phyloP scores from a whole-genome alignment of 2,888 invertebrate genomes.

The Epicampocera succincta region DNA sequence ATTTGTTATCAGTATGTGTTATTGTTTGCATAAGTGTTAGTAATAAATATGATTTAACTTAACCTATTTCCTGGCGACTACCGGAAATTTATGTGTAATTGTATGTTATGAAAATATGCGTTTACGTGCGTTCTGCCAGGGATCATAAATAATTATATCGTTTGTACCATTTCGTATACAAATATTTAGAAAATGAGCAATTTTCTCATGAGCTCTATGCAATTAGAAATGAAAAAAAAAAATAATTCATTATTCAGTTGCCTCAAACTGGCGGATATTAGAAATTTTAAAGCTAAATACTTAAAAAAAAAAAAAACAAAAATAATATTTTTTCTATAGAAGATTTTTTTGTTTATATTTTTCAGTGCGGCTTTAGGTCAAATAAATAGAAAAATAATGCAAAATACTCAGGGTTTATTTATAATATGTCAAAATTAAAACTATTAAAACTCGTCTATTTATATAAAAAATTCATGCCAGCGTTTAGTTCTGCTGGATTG shows the following conservation, averaged over 20 bases:
- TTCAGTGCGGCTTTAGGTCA: no score
- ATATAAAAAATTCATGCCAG: no score
- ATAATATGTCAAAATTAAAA: no score
- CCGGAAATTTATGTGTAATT: slow-evolving; percentile 29
- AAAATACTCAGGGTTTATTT: no score
- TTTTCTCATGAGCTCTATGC: slow-evolving; percentile 37
- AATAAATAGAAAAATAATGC: no score
- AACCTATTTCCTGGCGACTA: slow-evolving; percentile 26
- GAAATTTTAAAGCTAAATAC: no score
- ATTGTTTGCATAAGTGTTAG: slow-evolving; percentile 43
- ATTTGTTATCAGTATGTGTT: slow-evolving; percentile 27
- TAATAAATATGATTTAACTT: slow-evolving; percentile 53
- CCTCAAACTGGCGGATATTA: no score
- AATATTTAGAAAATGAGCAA: slow-evolving; percentile 50
- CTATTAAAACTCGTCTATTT: no score
- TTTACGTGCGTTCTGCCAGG: slow-evolving; percentile 37
- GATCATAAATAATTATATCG: slow-evolving; percentile 46
- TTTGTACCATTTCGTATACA: slow-evolving; percentile 46
- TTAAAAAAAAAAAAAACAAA: no score
- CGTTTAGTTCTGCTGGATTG: no score
- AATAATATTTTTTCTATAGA: no score
- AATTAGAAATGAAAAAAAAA: not conserved
- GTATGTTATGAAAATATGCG: not conserved
- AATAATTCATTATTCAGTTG: not conserved
- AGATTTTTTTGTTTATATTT: no score